Conservation (phyloP, 2,797 vertebrate genomes). For the Oreonectes daqikongensis region DNA sequence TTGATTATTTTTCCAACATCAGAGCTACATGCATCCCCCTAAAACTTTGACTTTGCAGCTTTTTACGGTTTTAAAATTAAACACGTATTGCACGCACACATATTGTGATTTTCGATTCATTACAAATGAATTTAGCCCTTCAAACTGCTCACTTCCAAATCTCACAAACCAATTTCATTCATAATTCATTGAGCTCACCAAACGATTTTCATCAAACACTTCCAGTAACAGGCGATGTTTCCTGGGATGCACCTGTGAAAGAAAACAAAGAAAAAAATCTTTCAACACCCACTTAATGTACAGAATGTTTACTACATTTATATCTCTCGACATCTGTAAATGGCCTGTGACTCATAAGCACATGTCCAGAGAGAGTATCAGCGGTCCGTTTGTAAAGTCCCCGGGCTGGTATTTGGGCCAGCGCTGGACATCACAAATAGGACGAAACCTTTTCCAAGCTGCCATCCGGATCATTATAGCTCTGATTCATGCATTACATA, state of each 20-base stretch:
- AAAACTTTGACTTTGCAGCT: too few species aligned
- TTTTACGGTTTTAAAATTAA: too few species aligned
- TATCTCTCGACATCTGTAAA: conserved; percentile 45
- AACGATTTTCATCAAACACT: conserved; percentile 96
- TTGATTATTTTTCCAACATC: too few species aligned
- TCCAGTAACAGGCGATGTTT: conserved; percentile 92
- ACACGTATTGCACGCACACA: too few species aligned
- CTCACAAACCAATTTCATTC: too few species aligned
- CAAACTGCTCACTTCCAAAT: too few species aligned
- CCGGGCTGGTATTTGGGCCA: conserved; percentile 18
- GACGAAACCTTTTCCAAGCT: conserved; percentile 1
- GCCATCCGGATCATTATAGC: conserved; percentile 1
- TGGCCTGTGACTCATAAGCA: conserved; percentile 54
- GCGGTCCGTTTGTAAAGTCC: conserved; percentile 23
- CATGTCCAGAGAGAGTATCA: conserved; percentile 25
- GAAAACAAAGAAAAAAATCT: not conserved
- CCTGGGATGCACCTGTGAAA: conserved; percentile 86
- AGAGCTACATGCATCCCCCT: too few species aligned
- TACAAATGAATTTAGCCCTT: too few species aligned
- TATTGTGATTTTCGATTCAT: too few species aligned
- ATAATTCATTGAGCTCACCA: conserved; percentile 75
- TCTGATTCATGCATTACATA: conserved; percentile 23
- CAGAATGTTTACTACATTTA: not conserved
- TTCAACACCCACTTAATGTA: not conserved
- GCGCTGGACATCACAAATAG: conserved; percentile 19